Conservation (phyloP, 2,797 vertebrate genomes). For the Catostomus latipinnis region DNA sequence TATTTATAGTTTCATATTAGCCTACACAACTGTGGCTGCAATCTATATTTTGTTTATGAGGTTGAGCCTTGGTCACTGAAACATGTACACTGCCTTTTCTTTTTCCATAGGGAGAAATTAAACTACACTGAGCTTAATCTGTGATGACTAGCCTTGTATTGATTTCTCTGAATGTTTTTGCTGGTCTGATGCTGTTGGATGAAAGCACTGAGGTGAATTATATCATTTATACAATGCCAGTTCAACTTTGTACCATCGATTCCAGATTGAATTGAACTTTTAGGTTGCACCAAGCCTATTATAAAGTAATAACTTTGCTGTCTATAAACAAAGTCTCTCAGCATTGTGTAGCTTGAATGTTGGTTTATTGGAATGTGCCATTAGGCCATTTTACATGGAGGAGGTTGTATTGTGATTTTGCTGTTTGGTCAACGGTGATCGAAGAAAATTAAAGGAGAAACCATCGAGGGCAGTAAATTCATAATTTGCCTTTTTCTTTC, state of each 20-base stretch:
- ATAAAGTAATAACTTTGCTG: constrained; percentile 70
- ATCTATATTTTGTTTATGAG: constrained; percentile 56
- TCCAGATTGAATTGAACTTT: constrained; percentile 74
- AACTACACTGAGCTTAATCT: constrained; percentile 52
- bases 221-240: constrained; percentile 71
- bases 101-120: constrained; percentile 58
- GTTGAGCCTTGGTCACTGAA: constrained; percentile 53
- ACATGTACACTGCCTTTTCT: constrained; percentile 60
- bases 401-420: constrained; percentile 74
- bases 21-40: constrained; percentile 57
- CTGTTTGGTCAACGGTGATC: constrained; percentile 73
- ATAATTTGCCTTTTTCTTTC: constrained; percentile 59
- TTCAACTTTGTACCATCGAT: constrained; percentile 72
- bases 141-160: constrained; percentile 59
- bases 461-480: constrained; percentile 71
- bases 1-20: constrained; percentile 63
- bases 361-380: constrained; percentile 77
- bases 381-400: constrained; percentile 65
- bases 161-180: constrained; percentile 60
- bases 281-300: constrained; percentile 72
- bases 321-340: constrained; percentile 70
- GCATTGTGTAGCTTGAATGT: constrained; percentile 70
- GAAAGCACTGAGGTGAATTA: constrained; percentile 65
- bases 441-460: constrained; percentile 73
- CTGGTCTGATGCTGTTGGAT: constrained; percentile 54